phyloP scores from a whole-genome alignment of 2,797 vertebrate species.

The Enteromius trimaculatus region DNA sequence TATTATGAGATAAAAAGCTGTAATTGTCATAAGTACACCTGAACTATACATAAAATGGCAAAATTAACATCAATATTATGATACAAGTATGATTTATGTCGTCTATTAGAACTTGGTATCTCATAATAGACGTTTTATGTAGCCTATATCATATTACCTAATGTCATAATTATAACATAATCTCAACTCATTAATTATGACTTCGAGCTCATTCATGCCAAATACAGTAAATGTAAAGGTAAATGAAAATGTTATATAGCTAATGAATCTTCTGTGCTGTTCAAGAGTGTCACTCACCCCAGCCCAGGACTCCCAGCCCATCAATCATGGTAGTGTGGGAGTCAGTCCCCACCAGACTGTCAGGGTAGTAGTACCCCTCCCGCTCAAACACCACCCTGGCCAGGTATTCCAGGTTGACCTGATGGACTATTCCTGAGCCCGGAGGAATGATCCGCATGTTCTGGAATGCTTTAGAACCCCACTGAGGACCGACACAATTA shows the following conservation, averaged over 20 bases:
- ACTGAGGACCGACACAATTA: conserved; percentile 74
- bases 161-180: background rate
- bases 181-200: background rate
- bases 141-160: background rate
- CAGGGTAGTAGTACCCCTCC: conserved; percentile 89
- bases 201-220: background rate
- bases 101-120: background rate
- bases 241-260: background rate
- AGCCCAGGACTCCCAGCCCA: conserved; percentile 94
- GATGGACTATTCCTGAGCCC: conserved; percentile 96
- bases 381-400: conserved; percentile 92
- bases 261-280: background rate
- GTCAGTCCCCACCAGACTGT: conserved; percentile 97
- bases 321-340: conserved; percentile 99
- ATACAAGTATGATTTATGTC: background rate
- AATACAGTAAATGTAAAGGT: background rate
- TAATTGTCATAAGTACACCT: background rate
- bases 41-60: background rate
- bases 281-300: conserved; percentile 84
- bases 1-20: background rate
- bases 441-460: conserved; percentile 98
- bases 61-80: background rate
- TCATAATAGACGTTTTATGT: background rate
- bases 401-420: conserved; percentile 97
- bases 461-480: conserved; percentile 95